phyloP scores from a whole-genome alignment of 2,888 invertebrate genomes.

The Apodemia duryi region DNA sequence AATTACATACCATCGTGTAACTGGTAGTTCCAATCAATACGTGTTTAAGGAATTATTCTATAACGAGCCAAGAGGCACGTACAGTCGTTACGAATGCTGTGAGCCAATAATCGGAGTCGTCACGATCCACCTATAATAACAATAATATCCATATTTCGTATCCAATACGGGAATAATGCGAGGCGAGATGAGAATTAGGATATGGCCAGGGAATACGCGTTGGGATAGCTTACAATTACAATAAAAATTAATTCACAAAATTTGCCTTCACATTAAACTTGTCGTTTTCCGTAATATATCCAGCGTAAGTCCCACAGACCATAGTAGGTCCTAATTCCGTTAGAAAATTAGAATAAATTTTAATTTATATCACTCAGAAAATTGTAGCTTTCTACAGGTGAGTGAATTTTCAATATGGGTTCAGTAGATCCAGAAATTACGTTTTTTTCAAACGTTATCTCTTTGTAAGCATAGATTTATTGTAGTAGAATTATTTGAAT shows the following conservation, averaged over 20 bases:
- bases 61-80: slow-evolving; percentile 34
- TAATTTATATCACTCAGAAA: no score
- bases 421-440: no score
- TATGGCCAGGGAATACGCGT: slow-evolving; percentile 45
- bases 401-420: no score
- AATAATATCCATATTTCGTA: slow-evolving; percentile 74
- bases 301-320: no score
- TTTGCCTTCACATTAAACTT: no score
- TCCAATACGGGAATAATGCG: slow-evolving; percentile 69
- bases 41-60: slow-evolving; percentile 32
- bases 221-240: neutral
- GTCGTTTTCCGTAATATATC: no score
- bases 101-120: slow-evolving; percentile 47
- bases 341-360: no score
- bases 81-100: slow-evolving; percentile 38
- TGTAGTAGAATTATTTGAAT: no score
- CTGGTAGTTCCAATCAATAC: slow-evolving; percentile 31
- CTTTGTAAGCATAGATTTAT: no score
- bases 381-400: no score
- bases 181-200: slow-evolving; percentile 56
- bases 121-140: slow-evolving; percentile 66
- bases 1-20: slow-evolving; percentile 24
- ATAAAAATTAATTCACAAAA: neutral
- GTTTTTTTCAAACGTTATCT: no score
- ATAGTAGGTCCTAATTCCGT: no score